phyloP scores from a whole-genome alignment of 2,113 vertebrate genomes.

The Nesogale talazaci region DNA sequence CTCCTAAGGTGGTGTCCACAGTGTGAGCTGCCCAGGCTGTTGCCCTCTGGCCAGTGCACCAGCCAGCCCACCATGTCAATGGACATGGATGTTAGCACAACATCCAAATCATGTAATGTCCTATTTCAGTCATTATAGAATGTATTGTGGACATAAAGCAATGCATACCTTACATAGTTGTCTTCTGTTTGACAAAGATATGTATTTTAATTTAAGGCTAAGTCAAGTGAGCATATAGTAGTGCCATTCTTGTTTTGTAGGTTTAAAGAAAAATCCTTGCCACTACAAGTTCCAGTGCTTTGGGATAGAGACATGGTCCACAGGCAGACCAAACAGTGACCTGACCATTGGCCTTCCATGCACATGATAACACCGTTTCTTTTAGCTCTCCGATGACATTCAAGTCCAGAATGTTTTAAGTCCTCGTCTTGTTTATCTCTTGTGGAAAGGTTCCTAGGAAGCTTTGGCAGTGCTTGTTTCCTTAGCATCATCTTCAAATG shows the following conservation, averaged over 20 bases:
- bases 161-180: neutral
- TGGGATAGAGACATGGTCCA: neutral
- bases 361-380: neutral
- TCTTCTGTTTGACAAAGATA: neutral
- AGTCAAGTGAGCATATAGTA: neutral
- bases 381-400: neutral
- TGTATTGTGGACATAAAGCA: neutral
- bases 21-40: too few species aligned
- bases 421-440: conserved; percentile 53
- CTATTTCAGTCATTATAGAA: neutral
- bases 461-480: conserved; percentile 76
- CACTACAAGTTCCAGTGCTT: neutral
- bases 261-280: too few species aligned
- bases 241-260: neutral
- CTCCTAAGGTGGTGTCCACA: too few species aligned
- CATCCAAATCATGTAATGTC: neutral
- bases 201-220: conserved; percentile 48
- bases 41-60: neutral
- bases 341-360: neutral
- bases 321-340: neutral
- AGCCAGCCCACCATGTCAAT: too few species aligned
- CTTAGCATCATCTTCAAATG: neutral
- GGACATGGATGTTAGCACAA: neutral
- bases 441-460: conserved; percentile 69
- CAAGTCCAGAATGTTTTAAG: conserved; percentile 35